Conservation (phyloP, 2,888 invertebrate genomes). For the Globia sparganii region DNA sequence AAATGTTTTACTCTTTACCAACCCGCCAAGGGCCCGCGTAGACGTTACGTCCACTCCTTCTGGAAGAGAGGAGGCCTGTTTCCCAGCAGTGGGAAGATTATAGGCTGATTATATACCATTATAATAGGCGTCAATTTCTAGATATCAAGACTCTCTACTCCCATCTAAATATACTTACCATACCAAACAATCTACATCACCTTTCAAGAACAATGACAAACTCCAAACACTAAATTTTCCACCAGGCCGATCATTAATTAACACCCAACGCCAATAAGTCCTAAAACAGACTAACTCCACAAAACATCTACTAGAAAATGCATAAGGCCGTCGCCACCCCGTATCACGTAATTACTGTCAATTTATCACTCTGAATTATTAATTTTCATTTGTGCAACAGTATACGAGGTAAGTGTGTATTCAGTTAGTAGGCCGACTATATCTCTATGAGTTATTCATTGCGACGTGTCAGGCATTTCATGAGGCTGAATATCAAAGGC, state of each 20-base stretch:
- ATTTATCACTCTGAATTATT: constrained; percentile 86
- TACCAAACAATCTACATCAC: no score
- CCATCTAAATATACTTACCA: background rate
- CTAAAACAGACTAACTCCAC: constrained; percentile 18
- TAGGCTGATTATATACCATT: no score
- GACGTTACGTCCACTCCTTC: no score
- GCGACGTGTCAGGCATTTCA: constrained; percentile 76
- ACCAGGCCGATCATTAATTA: background rate
- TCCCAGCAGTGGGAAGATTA: no score
- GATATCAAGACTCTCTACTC: background rate
- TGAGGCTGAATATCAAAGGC: constrained; percentile 74
- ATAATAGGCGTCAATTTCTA: background rate
- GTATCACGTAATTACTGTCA: constrained; percentile 83
- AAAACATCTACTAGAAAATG: constrained; percentile 38
- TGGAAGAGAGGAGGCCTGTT: no score
- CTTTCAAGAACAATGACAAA: background rate
- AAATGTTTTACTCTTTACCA: no score
- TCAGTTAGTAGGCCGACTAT: constrained; percentile 76
- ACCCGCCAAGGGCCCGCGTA: no score
- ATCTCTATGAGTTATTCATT: constrained; percentile 83
- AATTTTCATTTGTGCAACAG: constrained; percentile 82
- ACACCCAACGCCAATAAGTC: constrained; percentile 4
- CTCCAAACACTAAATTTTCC: background rate
- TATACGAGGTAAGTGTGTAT: constrained; percentile 71
- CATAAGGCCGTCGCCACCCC: constrained; percentile 65